Evolutionary conservation across 2,113 vertebrate species (phyloP).

Genomic region (Brachyhypopomus gauderio): DNA sequence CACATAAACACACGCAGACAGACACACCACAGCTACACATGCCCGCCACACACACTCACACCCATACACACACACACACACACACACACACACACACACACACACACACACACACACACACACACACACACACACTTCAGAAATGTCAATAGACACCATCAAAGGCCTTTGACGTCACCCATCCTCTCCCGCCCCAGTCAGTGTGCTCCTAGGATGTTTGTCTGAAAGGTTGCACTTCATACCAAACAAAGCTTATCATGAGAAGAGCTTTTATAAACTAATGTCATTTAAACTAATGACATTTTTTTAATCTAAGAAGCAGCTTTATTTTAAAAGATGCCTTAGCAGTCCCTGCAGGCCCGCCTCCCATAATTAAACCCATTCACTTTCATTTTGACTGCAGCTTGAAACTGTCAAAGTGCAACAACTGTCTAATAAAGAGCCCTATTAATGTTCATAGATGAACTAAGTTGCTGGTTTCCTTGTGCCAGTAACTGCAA

Average conservation of each 20-base stretch:
- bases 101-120: conserved; percentile 3
- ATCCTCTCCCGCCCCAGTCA: neutral
- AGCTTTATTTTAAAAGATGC: too few species aligned
- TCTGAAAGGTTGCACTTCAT: neutral
- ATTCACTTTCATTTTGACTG: neutral
- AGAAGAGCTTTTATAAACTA: neutral
- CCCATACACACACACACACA: too few species aligned
- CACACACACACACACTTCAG: neutral
- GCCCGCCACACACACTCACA: too few species aligned
- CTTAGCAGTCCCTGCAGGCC: too few species aligned
- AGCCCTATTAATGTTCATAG: neutral
- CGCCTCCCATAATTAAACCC: too few species aligned
- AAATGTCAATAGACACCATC: neutral
- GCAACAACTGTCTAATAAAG: neutral
- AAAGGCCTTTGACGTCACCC: conserved; percentile 5
- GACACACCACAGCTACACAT: too few species aligned
- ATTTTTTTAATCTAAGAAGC: neutral
- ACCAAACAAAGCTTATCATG: neutral
- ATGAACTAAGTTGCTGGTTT: neutral
- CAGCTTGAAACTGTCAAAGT: too few species aligned
- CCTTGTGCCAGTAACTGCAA: neutral
- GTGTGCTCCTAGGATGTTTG: neutral
- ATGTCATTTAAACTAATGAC: neutral
- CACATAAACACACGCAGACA: too few species aligned
- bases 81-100: neutral